Percentiles rank a stretch among this genome's conserved stretches.
Evolutionary conservation across 2,113 vertebrate genomes (phyloP).

Genomic region (Marmota monax): DNA sequence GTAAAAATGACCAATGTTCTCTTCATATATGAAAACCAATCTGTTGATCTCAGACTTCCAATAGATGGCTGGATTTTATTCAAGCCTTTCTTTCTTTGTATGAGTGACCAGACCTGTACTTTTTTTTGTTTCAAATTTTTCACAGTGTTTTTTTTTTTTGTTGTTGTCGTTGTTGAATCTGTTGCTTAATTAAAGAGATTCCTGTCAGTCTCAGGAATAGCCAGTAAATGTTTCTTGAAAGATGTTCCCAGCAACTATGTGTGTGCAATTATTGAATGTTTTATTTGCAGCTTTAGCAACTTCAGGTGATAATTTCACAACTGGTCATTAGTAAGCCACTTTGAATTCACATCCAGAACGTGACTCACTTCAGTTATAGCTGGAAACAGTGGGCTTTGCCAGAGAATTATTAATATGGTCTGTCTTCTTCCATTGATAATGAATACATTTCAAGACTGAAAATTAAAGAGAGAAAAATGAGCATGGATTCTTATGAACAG

Average conservation of each 20-base stretch:
- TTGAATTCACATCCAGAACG: background rate
- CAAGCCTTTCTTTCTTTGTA: background rate
- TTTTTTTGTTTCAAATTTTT: background rate
- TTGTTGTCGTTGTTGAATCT: background rate
- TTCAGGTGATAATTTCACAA: background rate
- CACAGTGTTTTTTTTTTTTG: background rate
- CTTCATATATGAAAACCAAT: background rate
- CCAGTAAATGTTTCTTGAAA: background rate
- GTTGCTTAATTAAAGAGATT: conserved; percentile 26
- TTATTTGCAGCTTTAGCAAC: conserved; percentile 9
- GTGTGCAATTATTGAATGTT: background rate
- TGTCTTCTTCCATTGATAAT: background rate
- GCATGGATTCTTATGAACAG: background rate
- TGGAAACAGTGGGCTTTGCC: background rate
- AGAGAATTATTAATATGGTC: background rate
- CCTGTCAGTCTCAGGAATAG: background rate
- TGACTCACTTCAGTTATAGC: background rate
- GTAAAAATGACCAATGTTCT: background rate
- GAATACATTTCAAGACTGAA: background rate
- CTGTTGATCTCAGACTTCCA: background rate
- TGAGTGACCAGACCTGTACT: background rate
- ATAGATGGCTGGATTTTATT: background rate
- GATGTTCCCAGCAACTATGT: background rate
- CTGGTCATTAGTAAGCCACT: background rate
- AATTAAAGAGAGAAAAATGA: background rate